Evolutionary conservation across 2,797 vertebrate species (phyloP).

Genomic region (Eulemur coronatus): DNA sequence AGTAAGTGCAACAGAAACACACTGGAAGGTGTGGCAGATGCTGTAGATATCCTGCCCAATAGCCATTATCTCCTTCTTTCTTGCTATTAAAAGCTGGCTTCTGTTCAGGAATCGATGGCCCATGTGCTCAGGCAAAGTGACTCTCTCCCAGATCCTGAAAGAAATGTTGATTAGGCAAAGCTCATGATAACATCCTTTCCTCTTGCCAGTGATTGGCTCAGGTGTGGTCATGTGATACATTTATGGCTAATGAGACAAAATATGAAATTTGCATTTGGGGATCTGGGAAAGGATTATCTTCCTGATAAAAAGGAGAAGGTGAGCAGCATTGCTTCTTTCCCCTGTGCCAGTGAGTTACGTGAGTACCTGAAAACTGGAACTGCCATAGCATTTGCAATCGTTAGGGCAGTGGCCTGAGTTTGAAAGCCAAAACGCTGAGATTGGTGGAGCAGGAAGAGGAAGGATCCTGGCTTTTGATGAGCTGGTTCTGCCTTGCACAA

Average conservation of each 20-base stretch:
- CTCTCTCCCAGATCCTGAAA: neutral
- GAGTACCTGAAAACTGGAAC: neutral
- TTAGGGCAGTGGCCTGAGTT: neutral
- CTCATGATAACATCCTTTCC: neutral
- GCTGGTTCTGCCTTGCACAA: neutral
- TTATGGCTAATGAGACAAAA: neutral
- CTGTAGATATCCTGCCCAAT: rapidly evolving
- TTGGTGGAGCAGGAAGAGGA: neutral
- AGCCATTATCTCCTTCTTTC: neutral
- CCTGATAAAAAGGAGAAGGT: rapidly evolving
- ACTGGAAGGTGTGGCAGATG: neutral
- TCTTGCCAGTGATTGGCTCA: neutral
- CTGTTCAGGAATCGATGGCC: neutral
- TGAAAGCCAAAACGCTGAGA: neutral
- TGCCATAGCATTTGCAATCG: neutral
- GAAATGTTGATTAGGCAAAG: neutral
- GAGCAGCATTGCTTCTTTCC: neutral
- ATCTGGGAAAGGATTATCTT: neutral
- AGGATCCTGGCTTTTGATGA: neutral
- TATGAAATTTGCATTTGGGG: neutral
- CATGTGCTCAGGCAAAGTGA: neutral
- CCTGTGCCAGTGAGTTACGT: neutral
- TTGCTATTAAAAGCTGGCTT: neutral
- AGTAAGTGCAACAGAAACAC: neutral
- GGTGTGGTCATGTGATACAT: neutral